Conservation (phyloP, 2,888 invertebrate species). For the Acrobasis suavella region DNA sequence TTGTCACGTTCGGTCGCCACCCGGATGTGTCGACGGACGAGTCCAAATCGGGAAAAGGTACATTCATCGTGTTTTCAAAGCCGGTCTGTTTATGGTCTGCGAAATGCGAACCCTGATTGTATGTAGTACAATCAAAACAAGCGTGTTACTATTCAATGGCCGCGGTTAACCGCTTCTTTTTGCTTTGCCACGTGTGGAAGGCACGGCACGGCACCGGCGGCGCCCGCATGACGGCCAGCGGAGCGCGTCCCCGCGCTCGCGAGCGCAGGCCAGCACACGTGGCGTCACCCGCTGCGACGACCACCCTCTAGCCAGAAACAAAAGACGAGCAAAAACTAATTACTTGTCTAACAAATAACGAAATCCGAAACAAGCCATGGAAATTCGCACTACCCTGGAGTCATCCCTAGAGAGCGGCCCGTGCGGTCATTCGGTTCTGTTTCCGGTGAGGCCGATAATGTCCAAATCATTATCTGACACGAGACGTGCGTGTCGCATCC, state of each 20-base stretch:
- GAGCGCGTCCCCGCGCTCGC: background rate
- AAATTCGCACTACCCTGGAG: conserved; percentile 11
- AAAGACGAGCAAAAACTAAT: conserved; percentile 13
- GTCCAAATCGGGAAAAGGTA: background rate
- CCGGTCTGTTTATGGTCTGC: conserved; percentile 1
- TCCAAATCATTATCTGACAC: conserved; percentile 19
- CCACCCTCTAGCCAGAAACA: conserved; percentile 11
- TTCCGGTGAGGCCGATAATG: conserved; percentile 27
- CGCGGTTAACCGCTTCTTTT: background rate
- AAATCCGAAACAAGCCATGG: background rate
- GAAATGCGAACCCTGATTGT: background rate
- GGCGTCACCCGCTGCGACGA: conserved; percentile 9
- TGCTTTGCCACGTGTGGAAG: conserved; percentile 7
- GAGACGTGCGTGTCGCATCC: conserved; percentile 39
- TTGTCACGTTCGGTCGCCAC: background rate
- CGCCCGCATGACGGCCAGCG: conserved; percentile 26
- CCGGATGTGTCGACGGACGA: conserved; percentile 9
- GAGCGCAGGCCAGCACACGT: background rate
- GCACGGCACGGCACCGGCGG: conserved; percentile 15
- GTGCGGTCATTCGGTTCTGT: background rate
- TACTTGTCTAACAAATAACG: conserved; percentile 9
- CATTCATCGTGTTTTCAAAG: conserved; percentile 11
- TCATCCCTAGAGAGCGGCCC: conserved; percentile 11
- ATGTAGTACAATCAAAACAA: conserved; percentile 10
- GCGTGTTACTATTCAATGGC: background rate